phyloP scores from a whole-genome alignment of 2,113 vertebrate genomes.

The Centrocercus urophasianus region DNA sequence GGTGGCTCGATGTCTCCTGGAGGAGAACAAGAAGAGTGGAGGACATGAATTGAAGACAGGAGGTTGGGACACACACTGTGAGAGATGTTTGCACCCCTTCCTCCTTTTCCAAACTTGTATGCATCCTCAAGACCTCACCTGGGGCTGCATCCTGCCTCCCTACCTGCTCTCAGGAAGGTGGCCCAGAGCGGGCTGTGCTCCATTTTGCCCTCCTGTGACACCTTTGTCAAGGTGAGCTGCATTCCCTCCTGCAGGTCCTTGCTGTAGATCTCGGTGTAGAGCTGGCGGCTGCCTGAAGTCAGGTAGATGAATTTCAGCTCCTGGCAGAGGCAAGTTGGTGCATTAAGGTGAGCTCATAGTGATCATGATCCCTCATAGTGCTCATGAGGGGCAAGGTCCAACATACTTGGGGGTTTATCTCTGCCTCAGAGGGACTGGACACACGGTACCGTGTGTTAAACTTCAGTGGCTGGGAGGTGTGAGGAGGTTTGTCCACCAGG shows the following conservation, averaged over 20 bases:
- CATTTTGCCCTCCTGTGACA: background rate
- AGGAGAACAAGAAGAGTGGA: too few species aligned
- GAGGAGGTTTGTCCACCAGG: background rate
- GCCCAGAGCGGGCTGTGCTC: background rate
- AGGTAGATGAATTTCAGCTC: background rate
- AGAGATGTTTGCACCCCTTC: too few species aligned
- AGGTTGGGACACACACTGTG: too few species aligned
- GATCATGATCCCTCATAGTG: background rate
- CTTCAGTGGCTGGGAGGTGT: background rate
- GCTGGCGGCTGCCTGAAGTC: background rate
- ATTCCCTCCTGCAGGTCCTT: background rate
- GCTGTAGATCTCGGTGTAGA: background rate
- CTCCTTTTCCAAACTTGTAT: background rate
- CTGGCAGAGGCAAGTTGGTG: background rate
- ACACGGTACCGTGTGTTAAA: background rate
- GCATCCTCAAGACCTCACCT: background rate
- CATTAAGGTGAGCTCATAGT: background rate
- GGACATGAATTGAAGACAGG: too few species aligned
- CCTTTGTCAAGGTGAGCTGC: background rate
- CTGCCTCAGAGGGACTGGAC: background rate
- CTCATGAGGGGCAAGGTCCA: background rate
- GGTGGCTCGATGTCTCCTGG: too few species aligned
- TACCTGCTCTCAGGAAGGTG: background rate
- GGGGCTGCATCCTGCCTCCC: background rate
- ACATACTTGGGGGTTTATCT: background rate